These are phyloP conservation scores for Holocentrus rufus DNA, from an alignment of 2,797 vertebrate species.

Conservation along the genomic window DNA sequence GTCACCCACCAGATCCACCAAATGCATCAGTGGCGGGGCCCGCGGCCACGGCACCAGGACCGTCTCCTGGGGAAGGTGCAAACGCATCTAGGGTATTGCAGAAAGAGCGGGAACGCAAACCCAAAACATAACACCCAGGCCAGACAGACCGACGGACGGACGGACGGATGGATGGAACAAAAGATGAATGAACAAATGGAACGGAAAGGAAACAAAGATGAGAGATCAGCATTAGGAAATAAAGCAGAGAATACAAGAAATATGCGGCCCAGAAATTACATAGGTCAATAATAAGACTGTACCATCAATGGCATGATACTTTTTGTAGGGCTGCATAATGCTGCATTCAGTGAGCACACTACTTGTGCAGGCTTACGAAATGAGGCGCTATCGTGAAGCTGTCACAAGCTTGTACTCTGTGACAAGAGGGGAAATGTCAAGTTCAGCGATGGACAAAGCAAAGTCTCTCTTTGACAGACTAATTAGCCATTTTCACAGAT, in stretches of 20 bases:
- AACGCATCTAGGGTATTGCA: conserved; percentile 93
- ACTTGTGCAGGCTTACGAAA: conserved; percentile 59
- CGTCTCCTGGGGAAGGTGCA: conserved; percentile 97
- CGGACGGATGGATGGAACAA: conserved; percentile 60
- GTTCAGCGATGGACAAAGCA: conserved; percentile 54
- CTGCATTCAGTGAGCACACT: conserved; percentile 73
- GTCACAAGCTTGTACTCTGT: conserved; percentile 76
- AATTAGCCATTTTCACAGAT: conserved; percentile 5
- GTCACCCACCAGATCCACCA: conserved; percentile 98
- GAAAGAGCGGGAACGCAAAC: conserved; percentile 68
- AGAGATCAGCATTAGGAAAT: conserved; percentile 77
- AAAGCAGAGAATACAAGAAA: conserved; percentile 78
- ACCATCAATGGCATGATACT: conserved; percentile 17
- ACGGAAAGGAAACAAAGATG: conserved; percentile 71
- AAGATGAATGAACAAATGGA: conserved; percentile 71
- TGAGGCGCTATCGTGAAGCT: conserved; percentile 55
- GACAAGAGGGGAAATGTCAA: conserved; percentile 67
- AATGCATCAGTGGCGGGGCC: conserved; percentile 95
- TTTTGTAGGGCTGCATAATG: conserved; percentile 75
- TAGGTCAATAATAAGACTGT: conserved; percentile 44
- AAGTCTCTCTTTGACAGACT: conserved; percentile 58
- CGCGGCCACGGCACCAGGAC: conserved; percentile 90
- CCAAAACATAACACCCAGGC: conserved; percentile 59
- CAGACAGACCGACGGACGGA: conserved; percentile 44
- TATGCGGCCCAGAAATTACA: conserved; percentile 72